A percentile compares a stretch with the other conserved stretches of the same genome.
These are phyloP conservation scores for Mirza zaza DNA, from an alignment of 2,113 vertebrate species.

Conservation along the genomic window DNA sequence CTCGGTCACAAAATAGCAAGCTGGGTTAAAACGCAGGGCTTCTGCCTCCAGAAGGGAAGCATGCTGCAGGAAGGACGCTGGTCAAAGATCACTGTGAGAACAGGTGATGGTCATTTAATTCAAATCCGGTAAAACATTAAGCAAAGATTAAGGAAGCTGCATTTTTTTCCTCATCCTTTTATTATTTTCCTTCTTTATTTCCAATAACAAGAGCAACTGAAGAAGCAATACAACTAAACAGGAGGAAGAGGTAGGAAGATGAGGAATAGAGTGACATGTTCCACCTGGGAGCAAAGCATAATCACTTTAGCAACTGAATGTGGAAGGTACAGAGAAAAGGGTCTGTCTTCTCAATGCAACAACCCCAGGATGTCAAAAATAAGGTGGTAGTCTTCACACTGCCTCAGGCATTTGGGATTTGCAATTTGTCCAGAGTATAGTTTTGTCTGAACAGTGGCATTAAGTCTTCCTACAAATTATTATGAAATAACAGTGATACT, in stretches of 20 bases:
- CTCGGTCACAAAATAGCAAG: background rate
- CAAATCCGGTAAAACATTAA: background rate
- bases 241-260: background rate
- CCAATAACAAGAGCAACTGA: background rate
- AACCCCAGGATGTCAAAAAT: background rate
- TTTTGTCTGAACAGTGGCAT: background rate
- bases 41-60: background rate
- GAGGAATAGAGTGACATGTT: background rate
- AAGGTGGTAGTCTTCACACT: background rate
- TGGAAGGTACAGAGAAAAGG: background rate
- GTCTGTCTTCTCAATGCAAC: background rate
- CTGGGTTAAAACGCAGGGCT: background rate
- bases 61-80: accelerated
- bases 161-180: background rate
- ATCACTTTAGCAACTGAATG: background rate
- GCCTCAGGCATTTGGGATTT: background rate
- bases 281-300: background rate
- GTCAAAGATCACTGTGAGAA: background rate
- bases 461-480: slow-evolving; percentile 43
- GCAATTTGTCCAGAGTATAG: slow-evolving; percentile 1
- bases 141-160: background rate
- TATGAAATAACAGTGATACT: background rate
- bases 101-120: background rate
- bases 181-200: background rate
- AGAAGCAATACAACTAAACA: background rate